Evolutionary conservation across 2,797 vertebrate genomes (phyloP).

Genomic region (Chiroxiphia lanceolata): DNA sequence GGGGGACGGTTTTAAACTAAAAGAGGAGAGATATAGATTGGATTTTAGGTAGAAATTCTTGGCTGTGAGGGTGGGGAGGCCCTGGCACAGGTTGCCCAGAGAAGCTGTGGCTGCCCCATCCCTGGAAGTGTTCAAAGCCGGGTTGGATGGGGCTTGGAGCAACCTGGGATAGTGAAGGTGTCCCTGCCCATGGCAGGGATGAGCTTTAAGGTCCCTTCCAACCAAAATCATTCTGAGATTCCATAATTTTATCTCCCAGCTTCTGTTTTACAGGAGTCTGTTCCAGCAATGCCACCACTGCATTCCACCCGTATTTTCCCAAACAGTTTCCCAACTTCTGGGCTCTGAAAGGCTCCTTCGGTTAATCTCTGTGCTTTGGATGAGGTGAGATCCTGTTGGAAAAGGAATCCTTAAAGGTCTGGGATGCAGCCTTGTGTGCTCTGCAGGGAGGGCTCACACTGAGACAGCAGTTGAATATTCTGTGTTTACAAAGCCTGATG

Average conservation of each 20-base stretch:
- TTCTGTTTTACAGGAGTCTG: fast-evolving
- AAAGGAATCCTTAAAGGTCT: background rate
- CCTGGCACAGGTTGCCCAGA: background rate
- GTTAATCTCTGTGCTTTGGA: background rate
- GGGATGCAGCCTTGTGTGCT: background rate
- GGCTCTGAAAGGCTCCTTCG: background rate
- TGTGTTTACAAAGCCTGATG: background rate
- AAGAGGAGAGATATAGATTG: background rate
- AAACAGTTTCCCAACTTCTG: background rate
- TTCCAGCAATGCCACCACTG: fast-evolving
- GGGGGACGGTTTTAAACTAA: background rate
- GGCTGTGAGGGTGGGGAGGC: fast-evolving
- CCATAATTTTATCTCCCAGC: background rate
- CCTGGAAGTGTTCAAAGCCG: background rate
- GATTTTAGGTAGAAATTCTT: background rate
- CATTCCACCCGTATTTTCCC: background rate
- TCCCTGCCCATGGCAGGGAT: background rate
- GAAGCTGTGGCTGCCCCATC: background rate
- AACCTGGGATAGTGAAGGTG: fast-evolving
- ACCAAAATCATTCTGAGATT: background rate
- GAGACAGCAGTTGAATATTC: background rate
- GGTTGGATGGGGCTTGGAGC: fast-evolving
- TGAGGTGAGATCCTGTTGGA: background rate
- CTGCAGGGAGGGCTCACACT: background rate
- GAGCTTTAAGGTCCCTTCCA: background rate